Evolutionary conservation across 2,113 vertebrate genomes (phyloP).

Genomic region (Ochotona curzoniae): DNA sequence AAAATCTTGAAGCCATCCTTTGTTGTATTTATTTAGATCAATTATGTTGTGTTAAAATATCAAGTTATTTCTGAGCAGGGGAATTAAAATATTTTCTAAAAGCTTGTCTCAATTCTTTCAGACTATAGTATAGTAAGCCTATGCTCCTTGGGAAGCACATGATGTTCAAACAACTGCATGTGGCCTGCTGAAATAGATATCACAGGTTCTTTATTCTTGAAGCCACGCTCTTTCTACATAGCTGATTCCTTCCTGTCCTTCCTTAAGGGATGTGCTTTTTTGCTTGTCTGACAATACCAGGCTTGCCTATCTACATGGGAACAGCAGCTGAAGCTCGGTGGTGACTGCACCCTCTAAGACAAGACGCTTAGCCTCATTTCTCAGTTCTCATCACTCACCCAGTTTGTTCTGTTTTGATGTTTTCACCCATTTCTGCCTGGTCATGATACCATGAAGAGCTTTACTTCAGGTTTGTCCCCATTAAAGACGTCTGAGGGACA

Average conservation of each 20-base stretch:
- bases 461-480: not conserved
- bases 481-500: not conserved
- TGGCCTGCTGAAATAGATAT: not conserved
- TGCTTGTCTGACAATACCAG: not conserved
- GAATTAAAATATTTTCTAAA: conserved; percentile 33
- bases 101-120: not conserved
- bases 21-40: not conserved
- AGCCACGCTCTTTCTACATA: not conserved
- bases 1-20: not conserved
- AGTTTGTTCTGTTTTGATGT: not conserved
- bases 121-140: not conserved
- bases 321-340: not conserved
- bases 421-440: not conserved
- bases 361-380: fast-evolving
- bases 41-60: conserved; percentile 20
- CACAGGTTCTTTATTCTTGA: not conserved
- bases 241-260: not conserved
- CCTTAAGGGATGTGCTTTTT: not conserved
- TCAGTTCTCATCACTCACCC: not conserved
- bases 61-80: conserved; percentile 20
- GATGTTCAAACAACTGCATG: not conserved
- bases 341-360: not conserved
- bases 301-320: not conserved
- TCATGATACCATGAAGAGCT: not conserved
- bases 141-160: not conserved